Conservation (phyloP, 1,140 invertebrate species). For the Monomorium pharaonis region DNA sequence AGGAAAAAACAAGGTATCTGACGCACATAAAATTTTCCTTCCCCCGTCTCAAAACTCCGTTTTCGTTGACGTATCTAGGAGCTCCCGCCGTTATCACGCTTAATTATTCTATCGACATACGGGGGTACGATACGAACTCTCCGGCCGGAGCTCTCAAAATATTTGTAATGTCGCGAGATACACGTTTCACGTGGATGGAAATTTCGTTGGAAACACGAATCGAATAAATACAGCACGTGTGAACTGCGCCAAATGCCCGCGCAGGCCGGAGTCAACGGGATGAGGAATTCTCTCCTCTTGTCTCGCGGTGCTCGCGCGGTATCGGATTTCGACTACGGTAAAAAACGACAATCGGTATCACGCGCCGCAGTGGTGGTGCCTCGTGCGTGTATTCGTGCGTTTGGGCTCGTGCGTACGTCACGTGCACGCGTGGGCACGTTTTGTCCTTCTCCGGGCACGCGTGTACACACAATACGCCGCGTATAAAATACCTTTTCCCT, state of each 20-base stretch:
- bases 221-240: not conserved
- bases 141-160: not conserved
- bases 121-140: not conserved
- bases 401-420: conserved; percentile 3
- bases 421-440: not conserved
- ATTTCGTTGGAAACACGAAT: conserved; percentile 6
- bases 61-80: not conserved
- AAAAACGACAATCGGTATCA: conserved; percentile 45
- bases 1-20: not conserved
- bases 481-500: conserved; percentile 71
- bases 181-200: not conserved
- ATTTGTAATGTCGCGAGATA: not conserved
- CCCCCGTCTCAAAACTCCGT: not conserved
- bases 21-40: not conserved
- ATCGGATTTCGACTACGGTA: conserved; percentile 21
- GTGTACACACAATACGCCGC: conserved; percentile 35
- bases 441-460: not conserved
- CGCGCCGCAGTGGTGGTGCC: not conserved
- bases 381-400: not conserved
- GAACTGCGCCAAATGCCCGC: not conserved
- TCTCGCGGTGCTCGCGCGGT: no score
- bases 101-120: not conserved
- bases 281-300: conserved; percentile 22
- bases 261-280: not conserved
- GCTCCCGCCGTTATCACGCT: not conserved